A percentile compares a stretch with the other conserved stretches of the same genome.
phyloP scores from a whole-genome alignment of 2,113 vertebrate species.

The Cephalopterus ornatus region DNA sequence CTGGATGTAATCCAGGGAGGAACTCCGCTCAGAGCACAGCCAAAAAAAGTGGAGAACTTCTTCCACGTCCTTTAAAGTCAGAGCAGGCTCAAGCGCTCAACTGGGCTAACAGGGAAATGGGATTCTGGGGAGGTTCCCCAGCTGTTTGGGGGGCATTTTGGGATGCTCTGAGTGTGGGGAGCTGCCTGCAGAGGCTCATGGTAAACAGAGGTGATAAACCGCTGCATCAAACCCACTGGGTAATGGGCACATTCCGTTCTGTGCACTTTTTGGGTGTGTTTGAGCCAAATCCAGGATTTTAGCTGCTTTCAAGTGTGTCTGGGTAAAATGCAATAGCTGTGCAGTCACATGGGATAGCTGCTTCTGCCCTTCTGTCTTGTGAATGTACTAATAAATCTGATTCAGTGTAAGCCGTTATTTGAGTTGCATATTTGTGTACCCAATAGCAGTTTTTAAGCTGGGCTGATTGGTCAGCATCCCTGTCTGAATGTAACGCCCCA shows the following conservation, averaged over 20 bases:
- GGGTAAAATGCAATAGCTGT: not conserved
- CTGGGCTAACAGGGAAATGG: not conserved
- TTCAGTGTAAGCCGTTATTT: not conserved
- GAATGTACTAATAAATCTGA: not conserved
- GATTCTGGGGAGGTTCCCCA: not conserved
- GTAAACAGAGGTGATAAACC: not conserved
- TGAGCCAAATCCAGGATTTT: not conserved
- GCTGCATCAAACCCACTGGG: accelerated
- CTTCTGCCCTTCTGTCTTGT: not conserved
- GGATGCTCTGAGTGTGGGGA: accelerated
- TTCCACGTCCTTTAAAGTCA: not conserved
- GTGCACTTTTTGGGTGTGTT: not conserved
- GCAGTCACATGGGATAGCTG: not conserved
- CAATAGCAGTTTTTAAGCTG: not conserved
- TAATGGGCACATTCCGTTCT: not conserved
- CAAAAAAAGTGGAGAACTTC: not conserved
- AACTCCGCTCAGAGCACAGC: not conserved
- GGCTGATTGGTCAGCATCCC: not conserved
- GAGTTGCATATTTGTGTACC: not conserved
- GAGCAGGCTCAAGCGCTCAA: not conserved
- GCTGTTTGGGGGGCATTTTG: accelerated
- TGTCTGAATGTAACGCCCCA: not conserved
- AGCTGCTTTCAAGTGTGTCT: not conserved
- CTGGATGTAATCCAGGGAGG: not conserved
- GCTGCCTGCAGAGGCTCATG: not conserved